phyloP scores from a whole-genome alignment of 2,888 invertebrate species.

The Macrosoma leucophasiata region DNA sequence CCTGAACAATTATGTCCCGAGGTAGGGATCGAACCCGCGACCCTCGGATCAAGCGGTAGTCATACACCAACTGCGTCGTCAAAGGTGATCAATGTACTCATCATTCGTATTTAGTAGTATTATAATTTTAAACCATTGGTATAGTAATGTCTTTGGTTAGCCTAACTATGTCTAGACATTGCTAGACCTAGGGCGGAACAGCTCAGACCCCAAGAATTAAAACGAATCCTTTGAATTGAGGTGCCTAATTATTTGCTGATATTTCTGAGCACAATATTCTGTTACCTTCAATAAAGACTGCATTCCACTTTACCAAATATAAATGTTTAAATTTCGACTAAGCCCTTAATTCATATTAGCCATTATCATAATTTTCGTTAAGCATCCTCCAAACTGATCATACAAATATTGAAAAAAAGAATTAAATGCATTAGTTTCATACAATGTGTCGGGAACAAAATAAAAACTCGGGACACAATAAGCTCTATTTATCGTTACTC shows the following conservation, averaged over 20 bases:
- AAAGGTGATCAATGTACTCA: too few species aligned
- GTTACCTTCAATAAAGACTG: too few species aligned
- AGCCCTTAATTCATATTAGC: conserved; percentile 9
- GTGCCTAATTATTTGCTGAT: conserved; percentile 3
- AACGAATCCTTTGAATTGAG: background rate
- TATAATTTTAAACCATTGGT: too few species aligned
- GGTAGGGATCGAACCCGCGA: too few species aligned
- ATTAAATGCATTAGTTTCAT: conserved; percentile 70
- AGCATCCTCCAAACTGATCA: conserved; percentile 44
- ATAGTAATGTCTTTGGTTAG: too few species aligned
- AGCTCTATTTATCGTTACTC: conserved; percentile 68
- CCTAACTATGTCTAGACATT: conserved; percentile 9
- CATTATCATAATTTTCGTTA: conserved; percentile 21
- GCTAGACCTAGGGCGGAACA: conserved; percentile 9
- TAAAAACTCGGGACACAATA: conserved; percentile 55
- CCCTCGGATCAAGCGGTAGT: too few species aligned
- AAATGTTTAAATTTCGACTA: too few species aligned
- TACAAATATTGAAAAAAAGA: conserved; percentile 65
- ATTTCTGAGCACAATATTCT: too few species aligned
- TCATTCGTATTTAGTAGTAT: too few species aligned
- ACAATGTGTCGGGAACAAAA: conserved; percentile 65
- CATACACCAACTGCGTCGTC: too few species aligned
- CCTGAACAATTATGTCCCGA: too few species aligned
- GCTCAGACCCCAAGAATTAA: conserved; percentile 6
- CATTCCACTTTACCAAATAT: too few species aligned